Evolutionary conservation across 2,797 vertebrate genomes (phyloP).

Genomic region (Protonibea diacanthus): DNA sequence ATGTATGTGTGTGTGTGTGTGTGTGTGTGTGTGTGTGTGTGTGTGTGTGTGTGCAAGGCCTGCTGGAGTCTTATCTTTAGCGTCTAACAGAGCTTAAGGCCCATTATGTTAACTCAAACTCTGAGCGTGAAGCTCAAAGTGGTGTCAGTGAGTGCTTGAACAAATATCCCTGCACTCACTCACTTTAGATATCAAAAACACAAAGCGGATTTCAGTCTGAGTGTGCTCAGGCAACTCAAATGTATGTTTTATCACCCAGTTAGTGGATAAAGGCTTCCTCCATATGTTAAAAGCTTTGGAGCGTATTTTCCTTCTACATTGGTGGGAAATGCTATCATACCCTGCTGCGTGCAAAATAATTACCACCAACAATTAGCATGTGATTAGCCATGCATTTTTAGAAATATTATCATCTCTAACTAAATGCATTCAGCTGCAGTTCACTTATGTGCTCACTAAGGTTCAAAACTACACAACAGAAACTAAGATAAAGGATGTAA

Average conservation of each 20-base stretch:
- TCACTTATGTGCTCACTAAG: constrained; percentile 3
- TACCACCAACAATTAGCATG: constrained; percentile 33
- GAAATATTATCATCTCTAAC: constrained; percentile 19
- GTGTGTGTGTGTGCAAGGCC: constrained; percentile 19
- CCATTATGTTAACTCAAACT: constrained; percentile 69
- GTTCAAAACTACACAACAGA: constrained; percentile 26
- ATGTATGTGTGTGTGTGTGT: constrained; percentile 23
- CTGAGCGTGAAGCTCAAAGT: constrained; percentile 50
- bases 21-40: constrained; percentile 18
- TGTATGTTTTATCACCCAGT: constrained; percentile 38
- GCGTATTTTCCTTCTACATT: neutral
- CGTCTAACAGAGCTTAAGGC: constrained; percentile 62
- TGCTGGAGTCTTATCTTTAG: constrained; percentile 59
- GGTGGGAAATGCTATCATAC: neutral
- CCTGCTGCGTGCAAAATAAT: constrained; percentile 36
- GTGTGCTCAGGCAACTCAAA: constrained; percentile 43
- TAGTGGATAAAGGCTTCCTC: constrained; percentile 27
- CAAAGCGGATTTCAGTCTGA: constrained; percentile 44
- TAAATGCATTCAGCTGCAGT: constrained; percentile 5
- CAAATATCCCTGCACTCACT: constrained; percentile 62
- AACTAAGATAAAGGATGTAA: constrained; percentile 19
- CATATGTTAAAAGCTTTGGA: constrained; percentile 22
- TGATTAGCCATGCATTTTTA: constrained; percentile 31
- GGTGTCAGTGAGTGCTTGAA: constrained; percentile 56
- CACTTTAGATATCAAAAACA: constrained; percentile 49